Evolutionary conservation across 2,113 vertebrate species (phyloP).

Genomic region (Psittacula cyanocephala): DNA sequence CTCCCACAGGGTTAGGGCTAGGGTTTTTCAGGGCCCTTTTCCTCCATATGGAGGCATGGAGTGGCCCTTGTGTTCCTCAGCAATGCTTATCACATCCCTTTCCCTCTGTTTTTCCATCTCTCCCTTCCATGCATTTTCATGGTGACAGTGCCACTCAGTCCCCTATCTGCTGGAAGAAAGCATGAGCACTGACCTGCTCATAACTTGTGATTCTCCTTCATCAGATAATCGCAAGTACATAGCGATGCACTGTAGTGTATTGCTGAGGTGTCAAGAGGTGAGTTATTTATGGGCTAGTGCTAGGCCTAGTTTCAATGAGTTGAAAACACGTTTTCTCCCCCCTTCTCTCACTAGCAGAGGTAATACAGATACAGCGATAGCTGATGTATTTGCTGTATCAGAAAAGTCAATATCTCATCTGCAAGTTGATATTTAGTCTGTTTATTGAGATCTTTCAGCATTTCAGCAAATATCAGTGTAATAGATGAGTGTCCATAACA

Average conservation of each 20-base stretch:
- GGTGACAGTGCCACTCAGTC: background rate
- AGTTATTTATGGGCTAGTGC: background rate
- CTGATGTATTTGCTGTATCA: background rate
- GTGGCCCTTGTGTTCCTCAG: background rate
- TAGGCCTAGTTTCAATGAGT: background rate
- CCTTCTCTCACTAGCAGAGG: background rate
- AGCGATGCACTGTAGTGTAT: background rate
- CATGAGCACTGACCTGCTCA: background rate
- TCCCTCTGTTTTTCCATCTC: background rate
- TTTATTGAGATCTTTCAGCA: constrained; percentile 1
- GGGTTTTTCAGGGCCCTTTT: background rate
- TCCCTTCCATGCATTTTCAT: background rate
- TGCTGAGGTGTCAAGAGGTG: background rate
- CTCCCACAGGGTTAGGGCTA: background rate
- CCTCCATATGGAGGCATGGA: background rate
- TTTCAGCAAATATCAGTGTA: background rate
- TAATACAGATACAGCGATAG: background rate
- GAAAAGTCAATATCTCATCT: background rate
- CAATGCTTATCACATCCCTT: background rate
- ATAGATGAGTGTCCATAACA: background rate
- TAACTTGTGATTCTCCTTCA: background rate
- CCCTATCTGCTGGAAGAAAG: background rate
- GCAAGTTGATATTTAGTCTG: background rate
- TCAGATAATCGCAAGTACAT: background rate
- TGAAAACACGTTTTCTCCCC: background rate